These are phyloP conservation scores for Mystacides longicornis DNA, from an alignment of 2,888 invertebrate genomes.

Conservation along the genomic window DNA sequence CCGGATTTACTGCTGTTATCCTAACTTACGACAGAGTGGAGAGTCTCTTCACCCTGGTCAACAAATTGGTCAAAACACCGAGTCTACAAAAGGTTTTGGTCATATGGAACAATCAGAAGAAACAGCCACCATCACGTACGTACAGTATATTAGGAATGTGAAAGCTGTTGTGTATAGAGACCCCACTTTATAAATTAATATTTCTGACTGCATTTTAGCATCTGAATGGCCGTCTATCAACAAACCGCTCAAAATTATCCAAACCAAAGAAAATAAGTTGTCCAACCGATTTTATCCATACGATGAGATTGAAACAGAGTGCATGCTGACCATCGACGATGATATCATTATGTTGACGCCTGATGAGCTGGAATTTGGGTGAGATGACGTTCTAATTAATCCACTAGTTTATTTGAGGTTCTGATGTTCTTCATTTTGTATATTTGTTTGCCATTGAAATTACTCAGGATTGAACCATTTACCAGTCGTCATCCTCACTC, in stretches of 20 bases:
- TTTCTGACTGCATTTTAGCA: conserved; percentile 47
- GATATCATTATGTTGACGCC: conserved; percentile 93
- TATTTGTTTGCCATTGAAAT: no score
- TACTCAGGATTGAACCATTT: no score
- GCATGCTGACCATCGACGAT: conserved; percentile 90
- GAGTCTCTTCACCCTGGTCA: conserved; percentile 78
- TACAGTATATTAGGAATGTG: conserved; percentile 25
- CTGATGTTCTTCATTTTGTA: no score
- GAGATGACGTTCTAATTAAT: no score
- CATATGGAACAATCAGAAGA: conserved; percentile 94
- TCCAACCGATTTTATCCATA: conserved; percentile 96
- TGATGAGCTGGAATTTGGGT: conserved; percentile 94
- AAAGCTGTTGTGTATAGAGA: background rate
- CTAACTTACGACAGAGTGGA: conserved; percentile 89
- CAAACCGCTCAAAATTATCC: conserved; percentile 84
- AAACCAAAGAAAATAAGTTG: conserved; percentile 82
- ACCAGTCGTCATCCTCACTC: no score
- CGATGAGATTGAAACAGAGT: conserved; percentile 94
- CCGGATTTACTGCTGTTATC: conserved; percentile 94
- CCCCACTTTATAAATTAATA: background rate
- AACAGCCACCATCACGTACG: conserved; percentile 81
- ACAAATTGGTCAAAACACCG: conserved; percentile 77
- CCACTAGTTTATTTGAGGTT: no score
- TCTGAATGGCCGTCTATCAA: conserved; percentile 82
- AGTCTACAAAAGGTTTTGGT: conserved; percentile 88